phyloP scores from a whole-genome alignment of 2,888 invertebrate genomes.

The Macropis europaea region DNA sequence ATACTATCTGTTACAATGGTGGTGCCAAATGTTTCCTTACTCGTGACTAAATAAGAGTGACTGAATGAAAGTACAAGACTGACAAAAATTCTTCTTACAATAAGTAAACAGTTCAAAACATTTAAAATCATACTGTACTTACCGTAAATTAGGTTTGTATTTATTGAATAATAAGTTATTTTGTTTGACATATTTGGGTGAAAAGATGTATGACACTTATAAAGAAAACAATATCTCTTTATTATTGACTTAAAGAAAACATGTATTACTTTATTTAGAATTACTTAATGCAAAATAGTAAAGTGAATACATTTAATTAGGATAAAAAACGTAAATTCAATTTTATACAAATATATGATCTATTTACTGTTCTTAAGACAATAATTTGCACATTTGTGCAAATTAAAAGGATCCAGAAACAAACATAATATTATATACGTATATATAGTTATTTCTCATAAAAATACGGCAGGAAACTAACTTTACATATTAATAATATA shows the following conservation, averaged over 20 bases:
- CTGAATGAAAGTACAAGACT: no score
- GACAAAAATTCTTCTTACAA: no score
- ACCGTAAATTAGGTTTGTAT: constrained; percentile 28
- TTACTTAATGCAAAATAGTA: background rate
- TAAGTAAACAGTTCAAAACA: background rate
- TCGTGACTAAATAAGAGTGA: no score
- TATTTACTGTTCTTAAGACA: constrained; percentile 20
- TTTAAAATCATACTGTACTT: background rate
- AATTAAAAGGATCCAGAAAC: constrained; percentile 28
- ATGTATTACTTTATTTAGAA: background rate
- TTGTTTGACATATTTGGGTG: constrained; percentile 57
- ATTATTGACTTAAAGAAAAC: background rate
- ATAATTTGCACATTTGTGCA: constrained; percentile 34
- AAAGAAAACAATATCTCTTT: background rate
- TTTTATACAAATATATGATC: constrained; percentile 9
- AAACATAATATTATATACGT: constrained; percentile 18
- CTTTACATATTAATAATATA: constrained; percentile 87
- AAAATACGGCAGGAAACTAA: constrained; percentile 38
- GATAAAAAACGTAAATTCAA: background rate
- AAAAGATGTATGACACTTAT: constrained; percentile 48
- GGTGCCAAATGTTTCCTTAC: no score
- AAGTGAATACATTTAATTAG: constrained; percentile 11
- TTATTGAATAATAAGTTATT: constrained; percentile 63
- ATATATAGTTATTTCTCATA: constrained; percentile 30
- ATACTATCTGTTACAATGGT: no score